phyloP scores from a whole-genome alignment of 2,888 invertebrate genomes.

The Synanthedon myopaeformis region DNA sequence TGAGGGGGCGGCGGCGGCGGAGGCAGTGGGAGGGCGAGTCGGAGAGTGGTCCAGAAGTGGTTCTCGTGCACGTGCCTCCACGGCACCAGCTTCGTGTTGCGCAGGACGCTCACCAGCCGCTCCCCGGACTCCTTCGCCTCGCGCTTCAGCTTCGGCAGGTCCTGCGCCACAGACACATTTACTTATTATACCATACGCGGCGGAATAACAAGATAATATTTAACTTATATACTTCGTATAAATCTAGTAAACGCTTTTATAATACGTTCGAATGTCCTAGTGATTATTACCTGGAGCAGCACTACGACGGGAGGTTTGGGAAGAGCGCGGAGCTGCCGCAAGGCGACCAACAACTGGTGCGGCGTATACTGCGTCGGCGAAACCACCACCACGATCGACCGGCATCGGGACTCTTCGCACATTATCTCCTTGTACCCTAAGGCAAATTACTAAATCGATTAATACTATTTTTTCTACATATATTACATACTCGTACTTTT shows the following conservation, averaged over 20 bases:
- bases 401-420: slow-evolving; percentile 44
- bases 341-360: slow-evolving; percentile 43
- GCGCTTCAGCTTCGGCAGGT: slow-evolving; percentile 65
- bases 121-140: slow-evolving; percentile 66
- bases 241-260: too few relatives aligned
- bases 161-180: slow-evolving; percentile 40
- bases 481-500: too few relatives aligned
- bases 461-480: too few relatives aligned
- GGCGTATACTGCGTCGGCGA: slow-evolving; percentile 56
- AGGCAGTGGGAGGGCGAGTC: slow-evolving; percentile 73
- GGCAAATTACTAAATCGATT: too few relatives aligned
- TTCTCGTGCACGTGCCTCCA: slow-evolving; percentile 69
- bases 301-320: slow-evolving; percentile 55
- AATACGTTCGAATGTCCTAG: background rate
- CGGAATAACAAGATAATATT: too few relatives aligned
- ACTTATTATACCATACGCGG: background rate
- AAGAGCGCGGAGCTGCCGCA: slow-evolving; percentile 45
- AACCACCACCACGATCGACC: slow-evolving; percentile 52
- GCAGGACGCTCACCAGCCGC: slow-evolving; percentile 54
- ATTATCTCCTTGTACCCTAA: slow-evolving; percentile 64
- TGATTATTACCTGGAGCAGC: slow-evolving; percentile 41
- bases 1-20: slow-evolving; percentile 20
- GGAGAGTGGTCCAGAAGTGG: slow-evolving; percentile 75
- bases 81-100: slow-evolving; percentile 56
- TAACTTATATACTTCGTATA: too few relatives aligned